phyloP scores from a whole-genome alignment of 2,113 vertebrate species.

The Pardalotus punctatus region DNA sequence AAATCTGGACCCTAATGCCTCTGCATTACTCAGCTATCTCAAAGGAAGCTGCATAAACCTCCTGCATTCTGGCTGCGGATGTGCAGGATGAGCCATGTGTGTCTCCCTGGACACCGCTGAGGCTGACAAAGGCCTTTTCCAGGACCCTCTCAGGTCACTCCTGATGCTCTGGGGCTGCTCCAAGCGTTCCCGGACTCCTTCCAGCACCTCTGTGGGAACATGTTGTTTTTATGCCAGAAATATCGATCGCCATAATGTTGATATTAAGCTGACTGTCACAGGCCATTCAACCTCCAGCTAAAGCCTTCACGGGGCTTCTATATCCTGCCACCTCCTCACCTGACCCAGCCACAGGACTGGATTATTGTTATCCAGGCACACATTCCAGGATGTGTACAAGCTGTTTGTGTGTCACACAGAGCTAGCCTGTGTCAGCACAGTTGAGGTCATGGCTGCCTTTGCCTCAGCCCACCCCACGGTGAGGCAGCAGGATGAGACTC shows the following conservation, averaged over 20 bases:
- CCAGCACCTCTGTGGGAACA: background rate
- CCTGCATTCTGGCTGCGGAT: accelerated
- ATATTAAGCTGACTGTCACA: background rate
- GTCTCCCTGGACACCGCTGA: background rate
- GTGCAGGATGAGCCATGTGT: accelerated
- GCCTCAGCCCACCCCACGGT: background rate
- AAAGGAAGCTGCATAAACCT: background rate
- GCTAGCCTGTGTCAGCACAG: background rate
- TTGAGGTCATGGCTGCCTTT: background rate
- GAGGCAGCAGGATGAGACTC: background rate
- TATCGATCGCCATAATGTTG: background rate
- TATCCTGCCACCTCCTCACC: background rate
- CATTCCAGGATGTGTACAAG: background rate
- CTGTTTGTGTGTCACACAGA: background rate
- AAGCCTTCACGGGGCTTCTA: background rate
- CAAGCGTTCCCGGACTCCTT: background rate
- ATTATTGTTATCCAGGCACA: background rate
- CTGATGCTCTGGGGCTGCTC: background rate
- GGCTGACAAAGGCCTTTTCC: background rate
- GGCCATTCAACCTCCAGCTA: background rate
- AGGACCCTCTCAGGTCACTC: background rate
- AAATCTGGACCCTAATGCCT: background rate
- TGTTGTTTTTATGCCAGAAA: background rate
- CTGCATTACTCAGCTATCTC: background rate
- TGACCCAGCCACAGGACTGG: background rate